These are phyloP conservation scores for Myotis pilosus DNA, from an alignment of 2,797 vertebrate species.

Conservation along the genomic window DNA sequence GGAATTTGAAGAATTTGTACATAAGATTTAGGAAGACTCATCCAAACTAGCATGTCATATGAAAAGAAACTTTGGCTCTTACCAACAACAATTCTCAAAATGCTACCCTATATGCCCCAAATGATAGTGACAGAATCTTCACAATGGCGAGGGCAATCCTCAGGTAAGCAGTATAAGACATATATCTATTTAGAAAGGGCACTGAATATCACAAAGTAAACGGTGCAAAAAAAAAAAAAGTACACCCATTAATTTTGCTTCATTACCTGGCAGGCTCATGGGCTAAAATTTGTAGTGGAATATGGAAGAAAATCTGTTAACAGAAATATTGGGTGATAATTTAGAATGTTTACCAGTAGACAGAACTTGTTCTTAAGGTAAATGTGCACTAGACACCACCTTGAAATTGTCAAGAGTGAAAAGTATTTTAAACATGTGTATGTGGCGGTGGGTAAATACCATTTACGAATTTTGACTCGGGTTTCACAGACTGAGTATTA, in stretches of 20 bases:
- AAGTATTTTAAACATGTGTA: constrained; percentile 50
- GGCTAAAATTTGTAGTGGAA: constrained; percentile 43
- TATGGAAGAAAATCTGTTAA: constrained; percentile 51
- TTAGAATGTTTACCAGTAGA: constrained; percentile 51
- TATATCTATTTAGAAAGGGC: constrained; percentile 10
- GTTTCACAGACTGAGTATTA: constrained; percentile 60
- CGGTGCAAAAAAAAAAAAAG: constrained; percentile 8
- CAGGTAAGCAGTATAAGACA: constrained; percentile 49
- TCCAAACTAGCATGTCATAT: constrained; percentile 43
- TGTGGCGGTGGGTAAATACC: not conserved
- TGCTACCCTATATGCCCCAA: constrained; percentile 30
- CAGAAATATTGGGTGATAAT: constrained; percentile 47
- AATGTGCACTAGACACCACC: constrained; percentile 36
- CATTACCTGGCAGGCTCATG: constrained; percentile 36
- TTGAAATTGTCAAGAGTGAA: constrained; percentile 44
- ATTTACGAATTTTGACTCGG: constrained; percentile 60
- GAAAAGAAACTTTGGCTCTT: constrained; percentile 50
- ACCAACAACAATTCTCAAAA: constrained; percentile 56
- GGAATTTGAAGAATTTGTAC: constrained; percentile 55
- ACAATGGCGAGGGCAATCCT: constrained; percentile 21
- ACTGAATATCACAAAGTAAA: constrained; percentile 53
- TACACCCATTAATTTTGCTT: constrained; percentile 49
- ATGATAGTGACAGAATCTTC: constrained; percentile 14
- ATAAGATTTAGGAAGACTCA: constrained; percentile 55
- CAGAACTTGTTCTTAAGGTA: constrained; percentile 58